Base-by-base conservation (phyloP, 2,797 vertebrate species). In the Microctenopoma stevenorrisi region DNA sequence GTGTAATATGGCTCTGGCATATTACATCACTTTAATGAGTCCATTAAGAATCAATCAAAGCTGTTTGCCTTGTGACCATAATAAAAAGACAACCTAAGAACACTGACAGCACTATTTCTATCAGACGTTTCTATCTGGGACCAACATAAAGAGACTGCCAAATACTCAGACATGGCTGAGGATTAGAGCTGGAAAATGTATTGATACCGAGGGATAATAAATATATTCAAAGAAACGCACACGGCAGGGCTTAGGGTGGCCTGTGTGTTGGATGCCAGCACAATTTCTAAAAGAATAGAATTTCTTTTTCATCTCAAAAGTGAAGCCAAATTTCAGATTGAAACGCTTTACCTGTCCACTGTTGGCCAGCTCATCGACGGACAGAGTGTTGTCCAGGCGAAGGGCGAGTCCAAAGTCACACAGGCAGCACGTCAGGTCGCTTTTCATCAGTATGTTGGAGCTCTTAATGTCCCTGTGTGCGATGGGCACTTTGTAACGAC, bases 381-480 rank as follows among this genome's bases (percentile, higher is more conserved):
- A 97, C 18, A 99, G 91, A 0, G 94, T 91, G 44, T 93, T 96
- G 84, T 99, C 96, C 75, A 99, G 92, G 43, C 96, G 94, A 35
- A 99, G 90, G 0, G 96, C 97, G 0, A 99, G 94, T 35, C 97
- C 98, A 38, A 99, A 99, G 94, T 99, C 98, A 71, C 98, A 99
- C 26, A 99, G 93, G 74, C 96, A 97, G 90, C 97, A 99, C 51
- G 95, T 96, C 76, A 97, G 91, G 84, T 98, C 96, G 0, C 92
- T 94, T 86, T 97, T 98, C 67, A 99, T 96, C 0, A 99, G 92
- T 68, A 99, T 96, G 68, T 99, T 99, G 84, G 96, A 96, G 86
- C 97, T 99, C 91, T 99, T 99, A 55, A 99, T 94, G 92, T 99
- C 98, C 68, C 98, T 92, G 88, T 99, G 98, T 2, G 96, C 96